Percentiles rank a stretch among this genome's conserved stretches.
phyloP scores from a whole-genome alignment of 2,888 invertebrate genomes.

The Nymphalis polychloros region DNA sequence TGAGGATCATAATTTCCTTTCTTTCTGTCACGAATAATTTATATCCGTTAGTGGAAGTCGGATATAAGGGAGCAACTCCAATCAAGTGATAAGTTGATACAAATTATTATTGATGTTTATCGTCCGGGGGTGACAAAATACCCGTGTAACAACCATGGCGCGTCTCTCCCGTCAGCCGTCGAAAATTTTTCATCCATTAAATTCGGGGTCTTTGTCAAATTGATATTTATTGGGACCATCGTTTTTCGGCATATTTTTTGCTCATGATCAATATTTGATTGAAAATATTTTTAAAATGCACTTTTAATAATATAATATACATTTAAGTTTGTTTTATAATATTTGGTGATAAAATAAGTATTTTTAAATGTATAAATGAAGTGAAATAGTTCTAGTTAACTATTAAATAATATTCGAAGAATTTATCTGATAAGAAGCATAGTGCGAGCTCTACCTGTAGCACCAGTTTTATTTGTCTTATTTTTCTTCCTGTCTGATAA shows the following conservation, averaged over 20 bases:
- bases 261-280: neutral
- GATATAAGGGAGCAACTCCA: conserved; percentile 29
- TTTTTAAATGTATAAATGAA: no score
- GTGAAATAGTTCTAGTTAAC: no score
- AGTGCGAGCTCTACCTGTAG: no score
- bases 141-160: conserved; percentile 32
- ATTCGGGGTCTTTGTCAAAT: conserved; percentile 39
- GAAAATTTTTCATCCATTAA: conserved; percentile 42
- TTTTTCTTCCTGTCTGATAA: no score
- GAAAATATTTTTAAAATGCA: neutral
- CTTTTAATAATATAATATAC: no score
- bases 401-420: no score
- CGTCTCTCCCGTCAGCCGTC: conserved; percentile 38
- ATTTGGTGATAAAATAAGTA: no score
- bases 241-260: conserved; percentile 14
- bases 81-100: conserved; percentile 40
- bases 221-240: conserved; percentile 39
- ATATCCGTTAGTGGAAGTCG: conserved; percentile 13
- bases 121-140: conserved; percentile 36
- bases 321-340: no score
- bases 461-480: no score
- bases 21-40: neutral
- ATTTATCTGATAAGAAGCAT: no score
- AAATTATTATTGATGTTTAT: conserved; percentile 43
- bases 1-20: neutral